Conservation (phyloP, 2,888 invertebrate genomes). For the Drosophila tripunctata region DNA sequence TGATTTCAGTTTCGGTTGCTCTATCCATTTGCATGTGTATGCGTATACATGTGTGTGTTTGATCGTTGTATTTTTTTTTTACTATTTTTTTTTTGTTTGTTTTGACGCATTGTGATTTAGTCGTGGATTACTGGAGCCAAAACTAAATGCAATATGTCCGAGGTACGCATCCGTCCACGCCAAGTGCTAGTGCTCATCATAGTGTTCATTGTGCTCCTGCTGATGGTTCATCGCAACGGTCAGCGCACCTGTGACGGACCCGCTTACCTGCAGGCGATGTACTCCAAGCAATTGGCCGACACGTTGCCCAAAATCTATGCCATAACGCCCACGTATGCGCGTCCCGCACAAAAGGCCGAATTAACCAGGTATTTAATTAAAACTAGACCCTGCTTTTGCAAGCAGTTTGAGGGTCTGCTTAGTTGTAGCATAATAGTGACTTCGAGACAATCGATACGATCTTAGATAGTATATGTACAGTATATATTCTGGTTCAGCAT, state of each 20-base stretch:
- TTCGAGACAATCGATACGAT: too few species aligned
- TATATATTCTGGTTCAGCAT: too few species aligned
- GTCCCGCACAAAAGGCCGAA: slow-evolving; percentile 97
- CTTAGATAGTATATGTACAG: too few species aligned
- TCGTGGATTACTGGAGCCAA: slow-evolving; percentile 13
- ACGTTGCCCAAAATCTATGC: slow-evolving; percentile 91
- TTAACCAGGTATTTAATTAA: slow-evolving; percentile 89
- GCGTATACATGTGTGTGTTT: neutral
- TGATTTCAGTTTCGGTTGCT: too few species aligned
- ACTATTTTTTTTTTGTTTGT: slow-evolving; percentile 33
- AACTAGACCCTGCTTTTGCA: too few species aligned
- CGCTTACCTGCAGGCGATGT: slow-evolving; percentile 76
- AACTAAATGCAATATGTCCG: slow-evolving; percentile 70
- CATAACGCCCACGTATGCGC: slow-evolving; percentile 95
- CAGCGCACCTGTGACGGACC: slow-evolving; percentile 79
- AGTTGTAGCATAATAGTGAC: too few species aligned
- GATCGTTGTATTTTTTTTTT: slow-evolving; percentile 25
- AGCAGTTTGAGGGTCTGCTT: too few species aligned
- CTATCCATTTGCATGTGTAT: neutral
- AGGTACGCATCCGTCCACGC: slow-evolving; percentile 82
- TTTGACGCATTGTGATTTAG: slow-evolving; percentile 37
- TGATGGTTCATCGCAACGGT: slow-evolving; percentile 82
- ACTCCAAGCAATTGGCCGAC: slow-evolving; percentile 57
- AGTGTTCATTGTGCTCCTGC: slow-evolving; percentile 75
- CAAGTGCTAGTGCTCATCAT: slow-evolving; percentile 81